phyloP scores from a whole-genome alignment of 2,797 vertebrate species.

The Rhinoraja longicauda region DNA sequence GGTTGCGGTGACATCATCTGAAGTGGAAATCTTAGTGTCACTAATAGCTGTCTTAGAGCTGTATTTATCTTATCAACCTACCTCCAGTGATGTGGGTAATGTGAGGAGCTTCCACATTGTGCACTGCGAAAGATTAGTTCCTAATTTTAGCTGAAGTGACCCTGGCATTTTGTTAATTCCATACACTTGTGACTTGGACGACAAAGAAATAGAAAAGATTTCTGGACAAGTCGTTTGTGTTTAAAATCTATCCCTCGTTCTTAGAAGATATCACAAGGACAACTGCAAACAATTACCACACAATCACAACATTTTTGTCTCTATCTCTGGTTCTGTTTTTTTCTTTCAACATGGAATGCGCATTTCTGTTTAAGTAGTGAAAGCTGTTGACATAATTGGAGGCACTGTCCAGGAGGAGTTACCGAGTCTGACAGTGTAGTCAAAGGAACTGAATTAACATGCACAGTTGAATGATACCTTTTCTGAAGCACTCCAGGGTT shows the following conservation, averaged over 20 bases:
- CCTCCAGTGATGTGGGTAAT: not conserved
- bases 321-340: not conserved
- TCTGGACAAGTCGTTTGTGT: not conserved
- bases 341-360: not conserved
- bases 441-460: conserved; percentile 25
- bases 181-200: not conserved
- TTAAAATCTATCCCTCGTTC: not conserved
- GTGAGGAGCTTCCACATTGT: not conserved
- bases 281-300: not conserved
- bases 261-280: no score
- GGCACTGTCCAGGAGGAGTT: conserved; percentile 15
- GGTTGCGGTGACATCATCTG: not conserved
- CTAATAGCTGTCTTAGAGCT: not conserved
- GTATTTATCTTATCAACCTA: not conserved
- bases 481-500: conserved; percentile 8
- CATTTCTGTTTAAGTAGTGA: conserved; percentile 6
- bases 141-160: not conserved
- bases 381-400: conserved; percentile 17
- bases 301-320: not conserved
- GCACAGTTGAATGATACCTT: conserved; percentile 26
- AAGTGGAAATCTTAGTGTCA: not conserved
- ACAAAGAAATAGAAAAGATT: not conserved
- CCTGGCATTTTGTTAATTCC: not conserved
- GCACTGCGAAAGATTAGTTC: not conserved
- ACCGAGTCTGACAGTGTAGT: not conserved